A percentile compares a stretch with the other conserved stretches of the same genome.
phyloP scores from a whole-genome alignment of 2,113 vertebrate genomes.

The Clarias batrachus region DNA sequence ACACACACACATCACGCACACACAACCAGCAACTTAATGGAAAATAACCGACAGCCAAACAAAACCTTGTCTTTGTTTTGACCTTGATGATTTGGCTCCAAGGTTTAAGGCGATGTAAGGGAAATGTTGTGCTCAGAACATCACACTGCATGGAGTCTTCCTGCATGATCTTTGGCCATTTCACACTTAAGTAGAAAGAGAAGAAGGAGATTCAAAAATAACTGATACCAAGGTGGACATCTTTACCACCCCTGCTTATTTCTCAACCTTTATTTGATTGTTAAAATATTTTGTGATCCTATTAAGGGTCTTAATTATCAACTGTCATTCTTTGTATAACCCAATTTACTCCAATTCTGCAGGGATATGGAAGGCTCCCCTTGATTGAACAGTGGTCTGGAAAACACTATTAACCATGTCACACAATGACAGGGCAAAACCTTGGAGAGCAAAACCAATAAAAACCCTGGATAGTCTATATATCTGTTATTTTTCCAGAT shows the following conservation, averaged over 20 bases:
- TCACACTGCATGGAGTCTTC: background rate
- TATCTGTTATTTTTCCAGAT: background rate
- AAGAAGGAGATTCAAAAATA: background rate
- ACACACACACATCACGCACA: conserved; percentile 5
- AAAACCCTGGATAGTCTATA: background rate
- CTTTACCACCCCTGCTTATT: background rate
- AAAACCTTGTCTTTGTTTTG: conserved; percentile 36
- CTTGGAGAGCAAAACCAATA: background rate
- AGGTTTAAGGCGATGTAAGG: conserved; percentile 8
- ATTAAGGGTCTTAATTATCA: conserved; percentile 25
- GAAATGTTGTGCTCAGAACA: conserved; percentile 2
- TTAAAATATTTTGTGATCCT: conserved; percentile 6
- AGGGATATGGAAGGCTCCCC: background rate
- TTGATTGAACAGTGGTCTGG: background rate
- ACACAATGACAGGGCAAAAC: background rate
- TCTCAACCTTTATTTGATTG: background rate
- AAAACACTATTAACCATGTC: conserved; percentile 9
- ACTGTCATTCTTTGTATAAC: background rate
- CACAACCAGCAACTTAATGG: conserved; percentile 17
- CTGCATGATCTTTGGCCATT: conserved; percentile 3
- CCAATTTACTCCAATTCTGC: conserved; percentile 1
- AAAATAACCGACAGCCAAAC: conserved; percentile 42
- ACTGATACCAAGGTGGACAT: background rate
- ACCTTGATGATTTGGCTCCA: conserved; percentile 36
- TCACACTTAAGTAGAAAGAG: background rate